phyloP scores from a whole-genome alignment of 2,888 invertebrate genomes.

The Pyrrhosoma nymphula region DNA sequence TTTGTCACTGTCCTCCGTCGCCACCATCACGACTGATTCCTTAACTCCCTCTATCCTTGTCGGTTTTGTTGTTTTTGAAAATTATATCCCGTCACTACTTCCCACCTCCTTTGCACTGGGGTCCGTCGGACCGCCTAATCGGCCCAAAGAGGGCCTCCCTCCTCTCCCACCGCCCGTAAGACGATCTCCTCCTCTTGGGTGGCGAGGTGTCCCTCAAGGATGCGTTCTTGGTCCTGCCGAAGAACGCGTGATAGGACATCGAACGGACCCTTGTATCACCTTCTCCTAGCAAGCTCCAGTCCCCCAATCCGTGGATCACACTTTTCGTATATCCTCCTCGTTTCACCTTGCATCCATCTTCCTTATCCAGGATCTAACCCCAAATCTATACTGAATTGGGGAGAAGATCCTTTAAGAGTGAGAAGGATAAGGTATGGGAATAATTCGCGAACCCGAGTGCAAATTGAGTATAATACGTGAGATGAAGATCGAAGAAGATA shows the following conservation, averaged over 20 bases:
- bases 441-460: neutral
- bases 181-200: constrained; percentile 10
- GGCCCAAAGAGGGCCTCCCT: constrained; percentile 37
- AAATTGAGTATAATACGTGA: neutral
- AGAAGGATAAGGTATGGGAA: neutral
- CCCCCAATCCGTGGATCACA: neutral
- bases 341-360: neutral
- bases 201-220: constrained; percentile 41
- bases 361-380: neutral
- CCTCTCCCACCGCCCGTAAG: constrained; percentile 37
- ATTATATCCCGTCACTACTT: constrained; percentile 69
- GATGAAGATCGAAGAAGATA: neutral
- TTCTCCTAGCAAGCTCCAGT: neutral
- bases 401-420: neutral
- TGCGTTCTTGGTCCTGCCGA: constrained; percentile 24
- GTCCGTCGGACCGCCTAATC: constrained; percentile 44
- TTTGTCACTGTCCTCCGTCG: constrained; percentile 72
- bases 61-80: constrained; percentile 55
- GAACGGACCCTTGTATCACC: neutral
- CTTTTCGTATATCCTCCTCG: neutral
- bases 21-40: constrained; percentile 62
- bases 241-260: constrained; percentile 4
- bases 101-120: neutral
- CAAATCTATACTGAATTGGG: neutral
- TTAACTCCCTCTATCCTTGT: constrained; percentile 67